Evolutionary conservation across 1,140 invertebrate species (phyloP).

Genomic region (Bradynema listronoti): DNA sequence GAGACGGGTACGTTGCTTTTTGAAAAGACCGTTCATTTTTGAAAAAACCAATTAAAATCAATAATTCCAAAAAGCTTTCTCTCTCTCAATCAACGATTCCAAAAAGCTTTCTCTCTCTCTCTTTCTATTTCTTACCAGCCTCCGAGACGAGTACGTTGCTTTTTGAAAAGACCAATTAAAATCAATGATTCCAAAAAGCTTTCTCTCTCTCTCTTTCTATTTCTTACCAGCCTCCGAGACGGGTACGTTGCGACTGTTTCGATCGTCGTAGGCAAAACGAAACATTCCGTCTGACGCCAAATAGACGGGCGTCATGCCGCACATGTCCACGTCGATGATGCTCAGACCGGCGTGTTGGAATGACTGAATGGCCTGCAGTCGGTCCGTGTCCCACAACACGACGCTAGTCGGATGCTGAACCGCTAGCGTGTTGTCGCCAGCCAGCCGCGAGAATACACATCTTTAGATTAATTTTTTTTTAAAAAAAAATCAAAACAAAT

Average conservation of each 20-base stretch:
- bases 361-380: slow-evolving; percentile 36
- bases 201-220: too few relatives aligned
- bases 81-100: too few relatives aligned
- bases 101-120: too few relatives aligned
- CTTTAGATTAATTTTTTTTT: slow-evolving; percentile 6
- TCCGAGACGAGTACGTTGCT: too few relatives aligned
- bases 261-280: slow-evolving; percentile 26
- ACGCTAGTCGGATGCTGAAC: slow-evolving; percentile 47
- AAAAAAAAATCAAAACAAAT: slow-evolving; percentile 5
- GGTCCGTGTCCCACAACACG: slow-evolving; percentile 50
- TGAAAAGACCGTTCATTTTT: too few relatives aligned
- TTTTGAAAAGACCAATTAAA: too few relatives aligned
- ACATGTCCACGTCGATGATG: slow-evolving; percentile 50
- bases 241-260: slow-evolving; percentile 11
- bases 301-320: slow-evolving; percentile 50
- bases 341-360: slow-evolving; percentile 26
- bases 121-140: too few relatives aligned
- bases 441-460: slow-evolving; percentile 42
- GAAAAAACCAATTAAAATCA: too few relatives aligned
- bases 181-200: too few relatives aligned
- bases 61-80: too few relatives aligned
- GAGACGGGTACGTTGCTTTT: too few relatives aligned
- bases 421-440: slow-evolving; percentile 50
- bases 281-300: slow-evolving; percentile 46
- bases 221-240: slow-evolving; percentile 7